Evolutionary conservation across 2,113 vertebrate species (phyloP).

Genomic region (Sebastes fasciatus): DNA sequence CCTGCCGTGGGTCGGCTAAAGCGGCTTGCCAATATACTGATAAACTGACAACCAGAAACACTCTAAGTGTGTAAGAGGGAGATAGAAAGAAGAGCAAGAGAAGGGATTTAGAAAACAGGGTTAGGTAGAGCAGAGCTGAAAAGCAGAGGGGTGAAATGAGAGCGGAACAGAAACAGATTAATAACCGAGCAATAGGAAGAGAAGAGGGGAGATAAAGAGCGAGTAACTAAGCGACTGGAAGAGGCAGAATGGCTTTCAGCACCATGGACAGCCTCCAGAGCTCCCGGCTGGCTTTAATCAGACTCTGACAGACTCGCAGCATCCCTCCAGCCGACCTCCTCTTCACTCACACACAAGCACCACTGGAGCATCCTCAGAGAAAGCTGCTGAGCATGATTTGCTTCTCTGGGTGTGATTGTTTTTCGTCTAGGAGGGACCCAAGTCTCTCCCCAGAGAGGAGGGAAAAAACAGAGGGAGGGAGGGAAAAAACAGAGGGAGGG

Average conservation of each 20-base stretch:
- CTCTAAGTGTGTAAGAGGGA: constrained; percentile 3
- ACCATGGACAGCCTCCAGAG: constrained; percentile 71
- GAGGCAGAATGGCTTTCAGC: constrained; percentile 59
- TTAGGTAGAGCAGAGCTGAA: not conserved
- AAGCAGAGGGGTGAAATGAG: not conserved
- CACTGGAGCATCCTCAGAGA: constrained; percentile 19
- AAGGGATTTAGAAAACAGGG: not conserved
- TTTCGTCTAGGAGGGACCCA: constrained; percentile 1
- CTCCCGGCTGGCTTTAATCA: constrained; percentile 42
- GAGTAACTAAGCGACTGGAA: constrained; percentile 1
- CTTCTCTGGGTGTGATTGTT: constrained; percentile 16
- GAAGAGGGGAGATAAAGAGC: constrained; percentile 3
- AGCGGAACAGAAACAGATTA: constrained; percentile 14
- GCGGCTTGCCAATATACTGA: not conserved
- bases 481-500: not conserved
- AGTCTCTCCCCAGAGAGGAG: constrained; percentile 12
- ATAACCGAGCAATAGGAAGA: constrained; percentile 9
- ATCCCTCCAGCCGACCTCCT: constrained; percentile 13
- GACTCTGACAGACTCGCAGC: constrained; percentile 45
- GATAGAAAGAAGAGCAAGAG: not conserved
- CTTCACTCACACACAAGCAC: constrained; percentile 31
- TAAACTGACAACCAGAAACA: constrained; percentile 1
- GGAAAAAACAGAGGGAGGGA: not conserved
- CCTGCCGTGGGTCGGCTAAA: not conserved
- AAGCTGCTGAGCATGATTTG: constrained; percentile 12